Conservation (phyloP, 2,113 vertebrate genomes). For the Corydoras maculifer region DNA sequence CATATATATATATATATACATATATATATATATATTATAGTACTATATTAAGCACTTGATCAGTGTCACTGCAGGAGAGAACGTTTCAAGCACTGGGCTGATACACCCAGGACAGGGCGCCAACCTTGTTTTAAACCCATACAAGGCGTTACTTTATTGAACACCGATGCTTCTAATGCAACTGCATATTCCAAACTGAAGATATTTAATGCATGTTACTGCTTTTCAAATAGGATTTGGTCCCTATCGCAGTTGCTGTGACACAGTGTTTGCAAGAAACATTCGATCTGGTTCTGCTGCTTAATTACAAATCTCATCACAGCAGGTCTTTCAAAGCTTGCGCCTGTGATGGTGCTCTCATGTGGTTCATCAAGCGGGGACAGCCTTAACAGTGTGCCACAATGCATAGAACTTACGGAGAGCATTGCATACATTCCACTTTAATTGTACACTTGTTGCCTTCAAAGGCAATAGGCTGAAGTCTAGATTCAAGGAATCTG, state of each 20-base stretch:
- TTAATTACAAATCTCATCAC: slow-evolving; percentile 21
- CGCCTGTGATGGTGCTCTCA: neutral
- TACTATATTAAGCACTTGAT: too few relatives aligned
- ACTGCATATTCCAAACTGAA: too few relatives aligned
- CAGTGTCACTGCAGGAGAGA: too few relatives aligned
- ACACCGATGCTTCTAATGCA: too few relatives aligned
- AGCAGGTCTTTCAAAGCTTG: slow-evolving; percentile 21
- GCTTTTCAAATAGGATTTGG: too few relatives aligned
- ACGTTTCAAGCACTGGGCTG: too few relatives aligned
- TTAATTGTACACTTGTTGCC: slow-evolving; percentile 48
- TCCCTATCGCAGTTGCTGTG: neutral
- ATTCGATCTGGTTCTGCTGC: neutral
- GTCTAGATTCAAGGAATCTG: slow-evolving; percentile 48
- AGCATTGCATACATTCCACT: slow-evolving; percentile 45
- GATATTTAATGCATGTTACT: too few relatives aligned
- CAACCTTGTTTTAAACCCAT: too few relatives aligned
- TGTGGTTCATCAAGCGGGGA: slow-evolving; percentile 28
- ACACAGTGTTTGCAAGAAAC: slow-evolving; percentile 1
- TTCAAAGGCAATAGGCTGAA: slow-evolving; percentile 45
- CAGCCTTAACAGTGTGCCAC: slow-evolving; percentile 18
- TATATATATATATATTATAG: too few relatives aligned
- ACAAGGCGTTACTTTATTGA: too few relatives aligned
- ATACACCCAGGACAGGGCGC: too few relatives aligned
- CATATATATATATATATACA: too few relatives aligned
- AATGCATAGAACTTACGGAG: slow-evolving; percentile 26